Evolutionary conservation across 2,113 vertebrate species (phyloP).

Genomic region (Spilogale gracilis): DNA sequence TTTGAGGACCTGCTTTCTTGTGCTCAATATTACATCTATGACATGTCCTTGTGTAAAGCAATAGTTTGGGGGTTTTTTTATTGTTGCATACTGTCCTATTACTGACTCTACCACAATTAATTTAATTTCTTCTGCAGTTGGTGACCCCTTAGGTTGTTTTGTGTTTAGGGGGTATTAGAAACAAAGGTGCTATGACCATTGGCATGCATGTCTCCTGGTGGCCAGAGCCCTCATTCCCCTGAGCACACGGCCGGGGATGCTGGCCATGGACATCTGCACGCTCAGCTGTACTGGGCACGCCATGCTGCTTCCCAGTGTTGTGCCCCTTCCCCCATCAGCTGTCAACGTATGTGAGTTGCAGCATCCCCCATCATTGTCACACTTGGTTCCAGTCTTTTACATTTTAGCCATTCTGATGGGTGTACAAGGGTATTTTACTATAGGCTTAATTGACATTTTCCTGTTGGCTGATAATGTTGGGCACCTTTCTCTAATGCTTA

Average conservation of each 20-base stretch:
- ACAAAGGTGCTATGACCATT: neutral
- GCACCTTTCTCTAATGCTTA: neutral
- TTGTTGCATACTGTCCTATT: neutral
- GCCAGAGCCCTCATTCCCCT: neutral
- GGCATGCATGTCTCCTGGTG: neutral
- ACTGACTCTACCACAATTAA: neutral
- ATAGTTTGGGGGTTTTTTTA: neutral
- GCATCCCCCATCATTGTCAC: neutral
- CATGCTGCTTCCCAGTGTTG: neutral
- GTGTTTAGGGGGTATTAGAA: neutral
- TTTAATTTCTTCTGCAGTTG: neutral
- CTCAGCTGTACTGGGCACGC: neutral
- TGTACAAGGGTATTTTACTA: neutral
- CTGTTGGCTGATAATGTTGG: neutral
- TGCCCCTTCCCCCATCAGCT: neutral
- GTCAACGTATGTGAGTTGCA: neutral
- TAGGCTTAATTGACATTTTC: neutral
- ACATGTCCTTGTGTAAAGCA: neutral
- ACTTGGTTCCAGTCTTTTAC: neutral
- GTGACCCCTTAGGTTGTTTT: neutral
- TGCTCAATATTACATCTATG: neutral
- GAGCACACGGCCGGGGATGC: neutral
- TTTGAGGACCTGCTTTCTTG: neutral
- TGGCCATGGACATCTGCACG: neutral
- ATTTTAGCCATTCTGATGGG: neutral